Evolutionary conservation across 2,113 vertebrate genomes (phyloP), one percentile per base, ranked within the genome.

Genomic region (Ia io): DNA sequence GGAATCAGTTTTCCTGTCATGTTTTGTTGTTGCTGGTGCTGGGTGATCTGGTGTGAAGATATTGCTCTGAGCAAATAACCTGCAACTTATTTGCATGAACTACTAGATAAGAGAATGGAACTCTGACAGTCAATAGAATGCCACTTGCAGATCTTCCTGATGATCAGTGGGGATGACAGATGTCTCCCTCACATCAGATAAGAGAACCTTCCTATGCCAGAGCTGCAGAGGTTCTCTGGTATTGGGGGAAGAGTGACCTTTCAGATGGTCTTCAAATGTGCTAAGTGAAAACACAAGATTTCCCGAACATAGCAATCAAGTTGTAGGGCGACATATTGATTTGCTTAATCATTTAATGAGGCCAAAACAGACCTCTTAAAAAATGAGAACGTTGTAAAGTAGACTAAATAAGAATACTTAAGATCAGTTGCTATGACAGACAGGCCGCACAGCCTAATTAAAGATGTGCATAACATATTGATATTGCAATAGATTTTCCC

Each of bases 401-500:
- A 87, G 63, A 85, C 90, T 94, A 56, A 91, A 88, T 86, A 95
- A 18, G 44, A 96, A 9, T 94, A 93, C 93, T 98, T 96, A 95
- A 78, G 77, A 97, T 85, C 94, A 97, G 96, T 96, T 96, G 71
- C 90, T 95, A 61, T 97, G 97, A 98, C 44, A 97, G 80, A 93
- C 88, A 87, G 95, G 94, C 90, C 37, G 6, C 96, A 61, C 53
- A 96, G 95, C 91, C 51, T 98, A 97, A 98, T 98, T 98, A 98
- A 95, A 94, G 93, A 96, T 96, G 73, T 96, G 96, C 37, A 96
- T 97, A 97, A 96, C 95, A 96, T 95, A 96, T 93, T 90, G 79
- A 97, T 97, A 97, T 98, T 97, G 95, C 97, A 96, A 97, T 97
- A 97, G 97, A 95, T 97, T 97, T 97, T 97, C 96, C 97, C 88